phyloP scores from a whole-genome alignment of 2,113 vertebrate species.

The Opisthocomus hoazin region DNA sequence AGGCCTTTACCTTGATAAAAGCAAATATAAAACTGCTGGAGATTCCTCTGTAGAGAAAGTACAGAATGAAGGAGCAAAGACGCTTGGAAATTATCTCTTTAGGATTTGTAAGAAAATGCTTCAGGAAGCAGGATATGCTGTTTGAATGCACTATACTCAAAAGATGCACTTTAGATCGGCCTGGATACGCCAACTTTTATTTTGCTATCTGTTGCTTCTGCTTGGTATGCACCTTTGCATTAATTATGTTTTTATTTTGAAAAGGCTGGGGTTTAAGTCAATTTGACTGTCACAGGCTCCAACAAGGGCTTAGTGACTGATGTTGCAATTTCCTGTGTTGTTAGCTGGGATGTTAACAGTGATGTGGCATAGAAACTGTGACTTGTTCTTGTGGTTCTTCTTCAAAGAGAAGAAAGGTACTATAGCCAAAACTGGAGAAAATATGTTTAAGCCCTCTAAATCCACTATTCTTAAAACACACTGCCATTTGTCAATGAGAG shows the following conservation, averaged over 20 bases:
- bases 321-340: neutral
- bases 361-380: neutral
- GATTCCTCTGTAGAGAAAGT: neutral
- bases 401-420: neutral
- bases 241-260: neutral
- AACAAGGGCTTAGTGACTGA: neutral
- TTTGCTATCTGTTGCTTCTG: neutral
- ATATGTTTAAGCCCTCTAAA: neutral
- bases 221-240: neutral
- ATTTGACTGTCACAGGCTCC: neutral
- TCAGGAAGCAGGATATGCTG: neutral
- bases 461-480: neutral
- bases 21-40: neutral
- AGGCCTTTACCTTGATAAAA: neutral
- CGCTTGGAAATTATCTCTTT: neutral
- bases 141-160: neutral
- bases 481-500: neutral
- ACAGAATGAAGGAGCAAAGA: neutral
- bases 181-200: neutral
- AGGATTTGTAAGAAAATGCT: neutral
- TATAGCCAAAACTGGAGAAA: neutral
- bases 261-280: neutral
- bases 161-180: neutral
- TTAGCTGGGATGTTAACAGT: neutral
- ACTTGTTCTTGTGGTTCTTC: neutral